These are phyloP conservation scores for Eledone cirrhosa DNA, from an alignment of 2,888 invertebrate genomes.

Conservation along the genomic window DNA sequence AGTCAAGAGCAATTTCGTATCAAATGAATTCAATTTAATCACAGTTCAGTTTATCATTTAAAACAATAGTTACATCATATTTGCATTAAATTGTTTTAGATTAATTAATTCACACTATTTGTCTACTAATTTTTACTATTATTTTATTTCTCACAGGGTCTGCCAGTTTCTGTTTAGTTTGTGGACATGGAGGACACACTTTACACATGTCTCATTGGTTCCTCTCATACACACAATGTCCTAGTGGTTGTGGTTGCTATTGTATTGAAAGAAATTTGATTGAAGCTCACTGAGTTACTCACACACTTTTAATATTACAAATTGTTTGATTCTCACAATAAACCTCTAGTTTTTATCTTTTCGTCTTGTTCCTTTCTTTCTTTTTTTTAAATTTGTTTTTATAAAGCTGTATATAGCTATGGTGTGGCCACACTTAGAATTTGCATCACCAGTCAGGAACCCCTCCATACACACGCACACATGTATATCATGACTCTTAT, in stretches of 20 bases:
- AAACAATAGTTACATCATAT: no score
- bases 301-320: background rate
- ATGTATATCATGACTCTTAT: no score
- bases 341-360: constrained; percentile 3
- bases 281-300: background rate
- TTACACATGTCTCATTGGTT: constrained; percentile 87
- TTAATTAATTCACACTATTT: no score
- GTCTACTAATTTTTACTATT: no score
- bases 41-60: no score
- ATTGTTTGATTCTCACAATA: constrained; percentile 15
- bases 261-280: constrained; percentile 77
- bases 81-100: no score
- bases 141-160: constrained; percentile 52
- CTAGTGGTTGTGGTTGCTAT: constrained; percentile 91
- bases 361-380: background rate
- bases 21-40: no score
- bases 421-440: no score
- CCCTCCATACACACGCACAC: no score
- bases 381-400: background rate
- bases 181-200: constrained; percentile 93
- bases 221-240: constrained; percentile 79
- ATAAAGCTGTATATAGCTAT: no score
- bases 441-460: no score
- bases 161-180: constrained; percentile 85
- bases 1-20: no score